These are phyloP conservation scores for Lepilemur ruficaudatus DNA, from an alignment of 2,797 vertebrate genomes.

Conservation along the genomic window DNA sequence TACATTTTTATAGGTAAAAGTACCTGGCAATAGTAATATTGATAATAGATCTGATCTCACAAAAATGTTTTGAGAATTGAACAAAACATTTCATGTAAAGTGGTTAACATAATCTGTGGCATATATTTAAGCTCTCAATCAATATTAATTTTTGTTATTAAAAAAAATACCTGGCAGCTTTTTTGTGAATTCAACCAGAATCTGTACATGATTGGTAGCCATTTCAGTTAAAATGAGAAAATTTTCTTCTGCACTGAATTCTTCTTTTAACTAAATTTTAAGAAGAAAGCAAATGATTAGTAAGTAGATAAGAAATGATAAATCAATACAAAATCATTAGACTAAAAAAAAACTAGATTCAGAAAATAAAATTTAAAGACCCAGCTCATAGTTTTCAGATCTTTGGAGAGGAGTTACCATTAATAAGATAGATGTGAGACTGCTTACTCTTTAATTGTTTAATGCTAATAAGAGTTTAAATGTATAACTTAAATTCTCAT, in stretches of 20 bases:
- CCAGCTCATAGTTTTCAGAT: background rate
- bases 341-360: background rate
- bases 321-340: constrained; percentile 40
- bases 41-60: background rate
- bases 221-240: constrained; percentile 98
- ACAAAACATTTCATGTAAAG: constrained; percentile 12
- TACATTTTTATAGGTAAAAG: background rate
- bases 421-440: background rate
- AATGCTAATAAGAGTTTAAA: constrained; percentile 9
- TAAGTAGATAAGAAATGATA: background rate
- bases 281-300: constrained; percentile 71
- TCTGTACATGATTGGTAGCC: constrained; percentile 97
- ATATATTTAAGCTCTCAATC: background rate
- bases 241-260: constrained; percentile 96
- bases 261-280: constrained; percentile 91
- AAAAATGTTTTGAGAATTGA: background rate
- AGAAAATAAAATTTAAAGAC: background rate
- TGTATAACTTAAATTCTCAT: constrained; percentile 41
- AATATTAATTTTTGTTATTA: constrained; percentile 22
- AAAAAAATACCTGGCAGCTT: constrained; percentile 91
- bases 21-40: background rate
- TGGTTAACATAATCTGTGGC: background rate
- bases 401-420: constrained; percentile 24
- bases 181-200: constrained; percentile 99
- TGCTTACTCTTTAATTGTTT: background rate